Base-by-base conservation (phyloP, 2,888 invertebrate species). In the Caenorhabditis sulstoni region DNA sequence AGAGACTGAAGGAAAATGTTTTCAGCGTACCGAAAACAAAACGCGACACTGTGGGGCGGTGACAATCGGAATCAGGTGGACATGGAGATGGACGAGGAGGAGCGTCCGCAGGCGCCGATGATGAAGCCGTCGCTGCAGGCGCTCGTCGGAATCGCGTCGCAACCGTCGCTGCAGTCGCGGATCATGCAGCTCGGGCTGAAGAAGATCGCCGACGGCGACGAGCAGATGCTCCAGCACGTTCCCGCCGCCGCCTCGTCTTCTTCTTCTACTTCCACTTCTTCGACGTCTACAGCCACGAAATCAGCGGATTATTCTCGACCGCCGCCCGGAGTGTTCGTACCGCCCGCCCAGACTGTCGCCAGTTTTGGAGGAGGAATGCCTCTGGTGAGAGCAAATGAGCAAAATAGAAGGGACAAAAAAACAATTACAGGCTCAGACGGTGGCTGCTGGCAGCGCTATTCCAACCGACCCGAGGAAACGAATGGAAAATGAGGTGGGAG, bases 21-120 rank as follows among this genome's bases (percentile, higher is more conserved):
- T 64, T 11, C 18, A 65, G 65, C 18, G 11, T 53, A 23, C 50
- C 65, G 65, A 7, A 11, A 23, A 11, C 41, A 41, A 41, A 7
- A 14, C 12, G 16, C 20, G 5, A 57, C 44, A 3, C 22, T 44
- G n/a, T 73, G 73, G 73, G 73, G 70, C n/a, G 29, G 29, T 5
- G 80, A 80, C 52, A 75, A 80, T 29, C 65, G 66, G 1, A 62
- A 58, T 23, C 62, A 59, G 7, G 55, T 76, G 7, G 75, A 80
- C 23, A 80, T 80, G 80, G 80, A 80, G 29, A 76, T 80, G 12
- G 80, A 80, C 37, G 80, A 80, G 1, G 80, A 80, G 9, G 80
- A 75, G 11, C 62, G 67, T 4, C 78, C 78, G 39, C 50, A 45
- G 22, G 73, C 64, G 9, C 64, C 73, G 18, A 64, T 73, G 58